Conservation (phyloP, 2,888 invertebrate genomes). For the Malthinus flaveolus region DNA sequence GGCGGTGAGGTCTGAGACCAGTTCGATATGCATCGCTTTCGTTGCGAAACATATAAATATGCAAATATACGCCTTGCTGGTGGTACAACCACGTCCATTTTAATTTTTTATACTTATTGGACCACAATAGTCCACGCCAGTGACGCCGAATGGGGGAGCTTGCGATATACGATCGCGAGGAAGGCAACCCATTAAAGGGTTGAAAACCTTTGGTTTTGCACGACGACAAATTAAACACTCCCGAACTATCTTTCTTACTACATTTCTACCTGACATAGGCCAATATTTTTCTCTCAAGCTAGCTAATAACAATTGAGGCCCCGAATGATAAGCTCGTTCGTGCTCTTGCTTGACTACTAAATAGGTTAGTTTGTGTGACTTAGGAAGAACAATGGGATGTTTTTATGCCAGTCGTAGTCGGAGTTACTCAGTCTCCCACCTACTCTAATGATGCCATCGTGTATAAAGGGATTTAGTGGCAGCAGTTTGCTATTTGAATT, state of each 20-base stretch:
- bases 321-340: slow-evolving; percentile 1
- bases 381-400: slow-evolving; percentile 10
- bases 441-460: slow-evolving; percentile 8
- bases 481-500: background rate
- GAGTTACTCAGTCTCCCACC: slow-evolving; percentile 10
- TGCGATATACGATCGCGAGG: background rate
- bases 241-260: background rate
- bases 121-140: background rate
- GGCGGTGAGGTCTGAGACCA: background rate
- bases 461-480: slow-evolving; percentile 3
- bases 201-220: background rate
- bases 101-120: background rate
- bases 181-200: background rate
- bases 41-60: slow-evolving; percentile 1
- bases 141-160: background rate
- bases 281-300: slow-evolving; percentile 12
- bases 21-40: no score
- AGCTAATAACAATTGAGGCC: slow-evolving; percentile 7
- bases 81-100: background rate
- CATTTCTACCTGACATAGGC: slow-evolving; percentile 5
- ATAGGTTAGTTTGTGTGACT: background rate
- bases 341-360: slow-evolving; percentile 12
- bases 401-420: background rate
- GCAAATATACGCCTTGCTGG: background rate
- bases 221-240: background rate